phyloP scores from a whole-genome alignment of 2,888 invertebrate genomes.

The Micropterix aruncella region DNA sequence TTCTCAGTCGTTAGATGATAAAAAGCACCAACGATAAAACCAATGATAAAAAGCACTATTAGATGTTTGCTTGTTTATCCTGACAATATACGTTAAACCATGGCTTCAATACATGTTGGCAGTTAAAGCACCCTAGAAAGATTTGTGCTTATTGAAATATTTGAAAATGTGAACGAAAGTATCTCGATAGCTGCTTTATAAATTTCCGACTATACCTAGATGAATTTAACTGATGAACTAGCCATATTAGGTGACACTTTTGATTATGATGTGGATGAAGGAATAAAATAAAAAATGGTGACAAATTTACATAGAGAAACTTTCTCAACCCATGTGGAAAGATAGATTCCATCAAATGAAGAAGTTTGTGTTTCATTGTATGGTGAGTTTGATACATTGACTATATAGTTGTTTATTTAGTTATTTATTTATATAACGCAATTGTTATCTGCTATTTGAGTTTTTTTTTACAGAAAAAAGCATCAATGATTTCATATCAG shows the following conservation, averaged over 20 bases:
- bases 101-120: too few relatives aligned
- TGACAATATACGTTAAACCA: too few relatives aligned
- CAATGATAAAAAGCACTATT: too few relatives aligned
- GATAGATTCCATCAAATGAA: background rate
- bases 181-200: too few relatives aligned
- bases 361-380: background rate
- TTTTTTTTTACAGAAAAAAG: background rate
- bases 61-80: too few relatives aligned
- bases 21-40: too few relatives aligned
- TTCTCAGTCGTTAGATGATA: too few relatives aligned
- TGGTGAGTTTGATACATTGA: too few relatives aligned
- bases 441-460: background rate
- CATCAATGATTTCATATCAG: background rate
- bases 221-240: constrained; percentile 13
- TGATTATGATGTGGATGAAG: constrained; percentile 10
- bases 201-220: constrained; percentile 12
- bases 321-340: background rate
- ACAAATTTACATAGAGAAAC: constrained; percentile 7
- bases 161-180: too few relatives aligned
- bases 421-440: background rate
- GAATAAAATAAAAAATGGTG: constrained; percentile 7
- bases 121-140: too few relatives aligned
- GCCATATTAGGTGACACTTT: constrained; percentile 10
- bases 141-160: too few relatives aligned
- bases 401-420: too few relatives aligned